Base-by-base conservation (phyloP, 2,888 invertebrate genomes). In the Venusia cambrica region DNA sequence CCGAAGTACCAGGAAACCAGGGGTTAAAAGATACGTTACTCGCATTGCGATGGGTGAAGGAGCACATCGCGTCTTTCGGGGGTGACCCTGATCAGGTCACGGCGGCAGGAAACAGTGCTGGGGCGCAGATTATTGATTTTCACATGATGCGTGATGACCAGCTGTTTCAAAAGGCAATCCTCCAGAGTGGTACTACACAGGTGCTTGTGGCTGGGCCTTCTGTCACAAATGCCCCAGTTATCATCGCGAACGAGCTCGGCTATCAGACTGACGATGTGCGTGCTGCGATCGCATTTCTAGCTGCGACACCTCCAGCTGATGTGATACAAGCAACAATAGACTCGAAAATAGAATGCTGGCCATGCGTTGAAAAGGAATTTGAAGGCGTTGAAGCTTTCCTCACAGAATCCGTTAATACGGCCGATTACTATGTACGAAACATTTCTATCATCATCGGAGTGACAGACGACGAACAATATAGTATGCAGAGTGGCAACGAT, bases 61-160 rank as follows among this genome's bases (percentile, higher is more conserved):
- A 70, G 1, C 73, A 78, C 32, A 73, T 78, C 5, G 57, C 46
- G 16, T 54, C 53, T 1, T 78, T 77, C 35, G 75, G 75, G 2
- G 76, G 78, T 2, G 67, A 78, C 36, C 35, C 37, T 0, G 49
- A 62, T 7, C 58, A 62, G 32, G 59, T 78, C 2, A 75, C 74
- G 0, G 16, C 69, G 2, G 59, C 58, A 34, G 78, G 78, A 0
- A 51, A 62, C 11, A 78, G 76, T 24, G 74, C 76, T 6, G 78
- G 76, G 0, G 58, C 53, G 0, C 53, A 45, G 3, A 68, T 73
- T 0, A 51, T 63, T 1, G 74, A 74, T 14, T 61, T 63, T 1
- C 74, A 73, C 20, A 14, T 73, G 3, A 4, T 38, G 19, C 34
- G 60, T 1, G 37, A 39, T 10, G 49, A 57, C 15, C 58, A 67